Conservation (phyloP, 2,113 vertebrate species). For the Perca flavescens region DNA sequence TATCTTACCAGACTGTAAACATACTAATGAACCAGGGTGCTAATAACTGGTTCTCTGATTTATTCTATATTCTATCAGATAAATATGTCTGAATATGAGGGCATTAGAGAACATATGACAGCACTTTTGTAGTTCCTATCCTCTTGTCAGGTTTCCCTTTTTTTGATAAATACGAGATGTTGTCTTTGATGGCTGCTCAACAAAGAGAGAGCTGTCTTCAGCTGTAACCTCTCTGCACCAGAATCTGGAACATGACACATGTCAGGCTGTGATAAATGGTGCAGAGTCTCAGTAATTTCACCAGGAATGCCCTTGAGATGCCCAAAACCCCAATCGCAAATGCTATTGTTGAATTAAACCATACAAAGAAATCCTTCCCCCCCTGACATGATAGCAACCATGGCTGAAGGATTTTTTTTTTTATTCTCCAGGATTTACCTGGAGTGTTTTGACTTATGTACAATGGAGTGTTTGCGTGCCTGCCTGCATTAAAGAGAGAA, state of each 20-base stretch:
- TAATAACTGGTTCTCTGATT: constrained; percentile 25
- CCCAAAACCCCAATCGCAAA: constrained; percentile 97
- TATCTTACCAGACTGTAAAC: constrained; percentile 23
- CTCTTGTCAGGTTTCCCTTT: constrained; percentile 58
- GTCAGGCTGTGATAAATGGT: constrained; percentile 99
- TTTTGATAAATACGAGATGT: constrained; percentile 85
- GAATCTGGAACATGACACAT: constrained; percentile 99
- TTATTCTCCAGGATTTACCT: constrained; percentile 46
- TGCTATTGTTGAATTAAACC: constrained; percentile 99
- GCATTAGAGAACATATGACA: constrained; percentile 38
- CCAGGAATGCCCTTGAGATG: constrained; percentile 99
- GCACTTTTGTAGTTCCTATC: constrained; percentile 56
- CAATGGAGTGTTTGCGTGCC: constrained; percentile 1
- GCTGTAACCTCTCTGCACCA: constrained; percentile 98
- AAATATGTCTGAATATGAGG: constrained; percentile 46
- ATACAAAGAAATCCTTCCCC: constrained; percentile 89
- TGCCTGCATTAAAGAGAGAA: background rate
- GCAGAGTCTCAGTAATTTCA: constrained; percentile 99
- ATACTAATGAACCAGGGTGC: constrained; percentile 29
- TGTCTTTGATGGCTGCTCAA: constrained; percentile 94
- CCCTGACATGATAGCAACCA: constrained; percentile 79
- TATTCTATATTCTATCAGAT: constrained; percentile 42
- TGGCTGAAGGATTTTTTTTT: constrained; percentile 49
- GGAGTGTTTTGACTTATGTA: constrained; percentile 26
- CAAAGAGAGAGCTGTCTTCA: constrained; percentile 97